phyloP scores from a whole-genome alignment of 2,888 invertebrate genomes.

The Pandemis corylana region DNA sequence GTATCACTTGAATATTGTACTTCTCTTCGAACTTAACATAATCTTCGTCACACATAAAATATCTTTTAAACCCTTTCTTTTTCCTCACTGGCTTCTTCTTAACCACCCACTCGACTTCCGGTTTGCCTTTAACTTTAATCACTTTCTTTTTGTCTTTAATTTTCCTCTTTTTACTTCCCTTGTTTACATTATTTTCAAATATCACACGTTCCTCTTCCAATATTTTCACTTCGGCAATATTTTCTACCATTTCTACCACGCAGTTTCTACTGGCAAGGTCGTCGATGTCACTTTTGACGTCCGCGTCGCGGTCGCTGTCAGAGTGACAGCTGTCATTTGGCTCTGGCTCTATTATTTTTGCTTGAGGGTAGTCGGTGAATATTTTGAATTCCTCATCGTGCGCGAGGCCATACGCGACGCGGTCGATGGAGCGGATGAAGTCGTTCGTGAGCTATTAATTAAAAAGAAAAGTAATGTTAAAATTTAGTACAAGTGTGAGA shows the following conservation, averaged over 20 bases:
- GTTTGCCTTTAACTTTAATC: slow-evolving; percentile 30
- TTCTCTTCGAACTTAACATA: slow-evolving; percentile 39
- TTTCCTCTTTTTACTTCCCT: slow-evolving; percentile 21
- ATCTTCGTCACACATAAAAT: slow-evolving; percentile 40
- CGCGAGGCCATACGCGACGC: neutral
- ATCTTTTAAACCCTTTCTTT: slow-evolving; percentile 35
- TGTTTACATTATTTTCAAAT: slow-evolving; percentile 13
- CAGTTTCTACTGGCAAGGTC: neutral
- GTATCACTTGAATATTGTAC: slow-evolving; percentile 34
- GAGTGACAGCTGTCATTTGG: slow-evolving; percentile 17
- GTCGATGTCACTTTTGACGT: slow-evolving; percentile 33
- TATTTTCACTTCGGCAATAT: slow-evolving; percentile 16
- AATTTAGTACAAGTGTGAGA: no score
- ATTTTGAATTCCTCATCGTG: slow-evolving; percentile 18
- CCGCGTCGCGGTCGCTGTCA: slow-evolving; percentile 20
- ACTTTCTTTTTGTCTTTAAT: slow-evolving; percentile 28
- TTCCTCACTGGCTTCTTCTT: slow-evolving; percentile 34
- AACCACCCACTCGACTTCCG: slow-evolving; percentile 36
- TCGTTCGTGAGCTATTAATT: slow-evolving; percentile 29
- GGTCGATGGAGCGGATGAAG: slow-evolving; percentile 17
- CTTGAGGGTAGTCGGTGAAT: slow-evolving; percentile 4
- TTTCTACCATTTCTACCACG: slow-evolving; percentile 19
- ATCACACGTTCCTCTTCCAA: slow-evolving; percentile 12
- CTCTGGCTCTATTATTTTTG: slow-evolving; percentile 10
- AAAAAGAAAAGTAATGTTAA: no score